Evolutionary conservation across 2,113 vertebrate genomes (phyloP).

Genomic region (Dromiciops gliroides): DNA sequence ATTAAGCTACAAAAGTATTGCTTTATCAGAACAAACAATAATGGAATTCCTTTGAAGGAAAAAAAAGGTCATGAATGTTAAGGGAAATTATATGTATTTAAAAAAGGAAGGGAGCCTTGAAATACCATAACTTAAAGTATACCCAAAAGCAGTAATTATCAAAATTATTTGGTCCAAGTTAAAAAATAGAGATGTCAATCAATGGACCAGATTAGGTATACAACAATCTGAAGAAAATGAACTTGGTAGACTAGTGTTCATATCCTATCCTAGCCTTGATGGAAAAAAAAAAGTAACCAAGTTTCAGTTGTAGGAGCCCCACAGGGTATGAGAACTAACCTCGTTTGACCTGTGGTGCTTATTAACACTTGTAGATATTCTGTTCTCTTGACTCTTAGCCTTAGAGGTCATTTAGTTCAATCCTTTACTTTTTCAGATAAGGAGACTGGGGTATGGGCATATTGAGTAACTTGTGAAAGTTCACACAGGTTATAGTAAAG

Average conservation of each 20-base stretch:
- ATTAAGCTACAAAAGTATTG: neutral
- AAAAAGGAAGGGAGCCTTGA: neutral
- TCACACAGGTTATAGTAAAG: neutral
- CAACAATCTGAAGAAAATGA: neutral
- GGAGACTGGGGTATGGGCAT: neutral
- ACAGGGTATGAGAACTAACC: neutral
- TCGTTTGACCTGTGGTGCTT: constrained; percentile 25
- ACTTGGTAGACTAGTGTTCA: neutral
- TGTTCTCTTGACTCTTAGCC: neutral
- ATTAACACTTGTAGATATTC: neutral
- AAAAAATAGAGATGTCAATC: neutral
- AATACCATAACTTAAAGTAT: neutral
- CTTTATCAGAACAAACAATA: neutral
- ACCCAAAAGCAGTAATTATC: neutral
- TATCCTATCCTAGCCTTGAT: neutral
- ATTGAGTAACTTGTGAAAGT: neutral
- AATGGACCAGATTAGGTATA: neutral
- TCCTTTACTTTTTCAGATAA: neutral
- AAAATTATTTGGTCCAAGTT: neutral
- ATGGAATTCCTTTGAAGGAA: neutral
- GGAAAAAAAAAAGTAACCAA: neutral
- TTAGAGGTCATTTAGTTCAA: neutral
- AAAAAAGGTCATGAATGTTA: neutral
- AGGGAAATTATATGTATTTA: neutral
- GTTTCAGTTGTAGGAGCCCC: neutral